A percentile compares a stretch with the other conserved stretches of the same genome.
Conservation (phyloP, 1,140 invertebrate species). For the Stratiolaelaps scimitus region DNA sequence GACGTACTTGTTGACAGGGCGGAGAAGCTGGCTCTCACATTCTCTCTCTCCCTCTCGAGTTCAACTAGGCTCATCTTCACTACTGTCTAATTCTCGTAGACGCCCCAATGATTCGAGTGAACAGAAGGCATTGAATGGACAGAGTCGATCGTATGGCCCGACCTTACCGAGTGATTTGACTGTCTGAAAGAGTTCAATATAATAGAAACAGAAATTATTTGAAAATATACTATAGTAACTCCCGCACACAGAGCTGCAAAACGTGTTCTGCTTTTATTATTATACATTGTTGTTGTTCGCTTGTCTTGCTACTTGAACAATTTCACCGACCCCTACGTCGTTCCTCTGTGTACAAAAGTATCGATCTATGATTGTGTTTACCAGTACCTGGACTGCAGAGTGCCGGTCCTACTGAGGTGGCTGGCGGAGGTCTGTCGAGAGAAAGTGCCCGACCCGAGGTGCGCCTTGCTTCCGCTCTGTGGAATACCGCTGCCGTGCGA, state of each 20-base stretch:
- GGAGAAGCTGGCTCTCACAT: too few species aligned
- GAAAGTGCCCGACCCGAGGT: slow-evolving; percentile 20
- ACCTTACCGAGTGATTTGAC: slow-evolving; percentile 16
- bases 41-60: too few species aligned
- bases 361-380: background rate
- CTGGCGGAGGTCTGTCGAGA: slow-evolving; percentile 28
- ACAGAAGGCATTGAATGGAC: slow-evolving; percentile 27
- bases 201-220: background rate
- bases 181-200: background rate
- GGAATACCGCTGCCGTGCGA: too few species aligned
- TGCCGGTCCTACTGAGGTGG: slow-evolving; percentile 28
- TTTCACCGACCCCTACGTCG: too few species aligned
- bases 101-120: slow-evolving; percentile 23
- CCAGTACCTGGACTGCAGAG: slow-evolving; percentile 18
- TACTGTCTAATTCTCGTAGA: slow-evolving; percentile 2
- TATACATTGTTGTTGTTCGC: background rate
- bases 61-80: too few species aligned
- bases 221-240: background rate
- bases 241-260: background rate
- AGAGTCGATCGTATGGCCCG: slow-evolving; percentile 5
- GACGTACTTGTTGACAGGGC: too few species aligned
- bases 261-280: background rate
- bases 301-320: background rate
- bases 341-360: too few species aligned
- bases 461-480: background rate